Percentiles rank a stretch among this genome's conserved stretches.
These are phyloP conservation scores for Hypselothyrea guttata DNA, from an alignment of 2,888 invertebrate species.

Conservation along the genomic window DNA sequence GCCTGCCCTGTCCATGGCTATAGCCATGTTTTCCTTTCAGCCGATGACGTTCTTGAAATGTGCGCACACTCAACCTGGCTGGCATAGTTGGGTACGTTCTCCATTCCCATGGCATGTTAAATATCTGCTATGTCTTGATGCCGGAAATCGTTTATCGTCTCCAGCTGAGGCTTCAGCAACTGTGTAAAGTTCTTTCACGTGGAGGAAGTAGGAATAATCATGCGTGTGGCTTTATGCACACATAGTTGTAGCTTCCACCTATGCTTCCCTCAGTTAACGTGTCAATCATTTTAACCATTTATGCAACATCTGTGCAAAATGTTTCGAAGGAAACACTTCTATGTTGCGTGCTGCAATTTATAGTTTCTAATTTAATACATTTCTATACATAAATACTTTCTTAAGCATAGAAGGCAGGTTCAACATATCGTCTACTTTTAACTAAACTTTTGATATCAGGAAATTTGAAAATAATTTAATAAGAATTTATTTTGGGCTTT, in stretches of 20 bases:
- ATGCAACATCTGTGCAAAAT: slow-evolving; percentile 47
- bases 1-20: slow-evolving; percentile 8
- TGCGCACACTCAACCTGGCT: slow-evolving; percentile 59
- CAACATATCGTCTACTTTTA: no score
- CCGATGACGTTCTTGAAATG: slow-evolving; percentile 56
- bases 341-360: no score
- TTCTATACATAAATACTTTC: no score
- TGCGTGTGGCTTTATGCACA: slow-evolving; percentile 4
- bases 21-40: slow-evolving; percentile 38
- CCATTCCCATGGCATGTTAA: slow-evolving; percentile 25
- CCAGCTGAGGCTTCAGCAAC: slow-evolving; percentile 25
- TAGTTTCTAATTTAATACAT: no score
- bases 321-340: slow-evolving; percentile 31
- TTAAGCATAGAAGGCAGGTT: no score
- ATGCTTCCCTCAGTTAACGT: slow-evolving; percentile 26
- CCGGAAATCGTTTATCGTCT: slow-evolving; percentile 42
- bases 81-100: not conserved
- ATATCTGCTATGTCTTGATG: slow-evolving; percentile 60
- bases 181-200: slow-evolving; percentile 21
- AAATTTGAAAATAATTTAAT: no score
- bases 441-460: no score
- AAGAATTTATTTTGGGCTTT: no score
- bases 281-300: slow-evolving; percentile 25
- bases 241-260: slow-evolving; percentile 20
- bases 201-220: not conserved